Conservation (phyloP, 2,888 invertebrate species). For the Suillia variegata region DNA sequence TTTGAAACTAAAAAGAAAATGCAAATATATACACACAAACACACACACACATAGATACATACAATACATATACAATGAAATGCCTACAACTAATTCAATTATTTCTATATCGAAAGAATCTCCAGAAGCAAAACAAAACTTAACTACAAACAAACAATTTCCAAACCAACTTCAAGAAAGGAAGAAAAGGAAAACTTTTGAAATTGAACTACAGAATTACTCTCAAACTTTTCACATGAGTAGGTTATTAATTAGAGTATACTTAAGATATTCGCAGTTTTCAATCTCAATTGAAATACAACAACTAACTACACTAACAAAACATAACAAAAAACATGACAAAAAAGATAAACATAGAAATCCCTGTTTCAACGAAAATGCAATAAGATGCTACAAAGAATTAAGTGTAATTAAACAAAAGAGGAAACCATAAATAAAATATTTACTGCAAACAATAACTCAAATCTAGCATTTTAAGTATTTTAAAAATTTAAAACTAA, state of each 20-base stretch:
- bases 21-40: background rate
- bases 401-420: background rate
- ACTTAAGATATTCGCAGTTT: background rate
- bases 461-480: background rate
- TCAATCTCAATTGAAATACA: slow-evolving; percentile 7
- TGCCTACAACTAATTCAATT: background rate
- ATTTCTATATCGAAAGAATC: background rate
- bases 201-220: background rate
- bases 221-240: background rate
- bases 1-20: no score
- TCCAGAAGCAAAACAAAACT: no score
- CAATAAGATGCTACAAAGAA: slow-evolving; percentile 6
- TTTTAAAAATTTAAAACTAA: background rate
- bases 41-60: slow-evolving; percentile 12
- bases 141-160: background rate
- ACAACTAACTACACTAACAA: no score
- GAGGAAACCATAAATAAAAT: no score
- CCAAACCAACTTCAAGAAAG: background rate
- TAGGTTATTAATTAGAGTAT: background rate
- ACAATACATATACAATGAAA: slow-evolving; percentile 9
- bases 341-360: slow-evolving; percentile 9
- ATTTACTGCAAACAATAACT: background rate
- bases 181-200: background rate
- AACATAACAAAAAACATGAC: slow-evolving; percentile 5
- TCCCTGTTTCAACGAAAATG: slow-evolving; percentile 6